phyloP scores from a whole-genome alignment of 2,888 invertebrate genomes.

The Caenorhabditis auriculariae region DNA sequence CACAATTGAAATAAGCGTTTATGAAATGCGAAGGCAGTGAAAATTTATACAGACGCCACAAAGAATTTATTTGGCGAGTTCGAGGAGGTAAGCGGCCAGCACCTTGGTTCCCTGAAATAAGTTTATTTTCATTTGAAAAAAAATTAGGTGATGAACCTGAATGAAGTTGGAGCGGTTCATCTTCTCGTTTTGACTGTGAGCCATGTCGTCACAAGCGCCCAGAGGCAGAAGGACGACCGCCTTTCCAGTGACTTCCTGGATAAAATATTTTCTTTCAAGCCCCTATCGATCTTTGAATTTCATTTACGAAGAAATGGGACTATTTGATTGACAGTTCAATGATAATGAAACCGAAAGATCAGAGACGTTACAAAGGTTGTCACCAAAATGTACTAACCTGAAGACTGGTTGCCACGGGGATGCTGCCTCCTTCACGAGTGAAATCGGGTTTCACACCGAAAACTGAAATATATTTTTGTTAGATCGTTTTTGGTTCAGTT shows the following conservation, averaged over 20 bases:
- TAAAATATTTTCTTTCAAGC: not conserved
- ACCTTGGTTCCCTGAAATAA: constrained; percentile 51
- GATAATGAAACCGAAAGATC: not conserved
- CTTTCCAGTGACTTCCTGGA: constrained; percentile 70
- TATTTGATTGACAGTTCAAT: not conserved
- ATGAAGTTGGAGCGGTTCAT: constrained; percentile 72
- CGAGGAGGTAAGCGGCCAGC: constrained; percentile 57
- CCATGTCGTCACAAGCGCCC: constrained; percentile 93
- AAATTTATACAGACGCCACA: too few species aligned
- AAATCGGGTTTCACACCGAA: constrained; percentile 88
- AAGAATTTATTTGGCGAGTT: constrained; percentile 36
- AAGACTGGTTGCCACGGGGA: constrained; percentile 89
- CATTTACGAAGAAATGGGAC: not conserved
- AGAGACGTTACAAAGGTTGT: not conserved
- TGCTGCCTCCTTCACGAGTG: constrained; percentile 94
- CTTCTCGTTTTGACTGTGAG: constrained; percentile 98
- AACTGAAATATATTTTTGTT: too few species aligned
- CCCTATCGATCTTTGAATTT: not conserved
- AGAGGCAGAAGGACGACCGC: constrained; percentile 92
- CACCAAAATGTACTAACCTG: constrained; percentile 1
- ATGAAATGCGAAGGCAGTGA: too few species aligned
- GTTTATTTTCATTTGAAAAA: not conserved
- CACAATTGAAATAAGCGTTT: too few species aligned
- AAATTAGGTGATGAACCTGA: constrained; percentile 7
- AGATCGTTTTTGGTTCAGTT: too few species aligned